phyloP scores from a whole-genome alignment of 1,140 invertebrate genomes.

The Pteromalus puparum region DNA sequence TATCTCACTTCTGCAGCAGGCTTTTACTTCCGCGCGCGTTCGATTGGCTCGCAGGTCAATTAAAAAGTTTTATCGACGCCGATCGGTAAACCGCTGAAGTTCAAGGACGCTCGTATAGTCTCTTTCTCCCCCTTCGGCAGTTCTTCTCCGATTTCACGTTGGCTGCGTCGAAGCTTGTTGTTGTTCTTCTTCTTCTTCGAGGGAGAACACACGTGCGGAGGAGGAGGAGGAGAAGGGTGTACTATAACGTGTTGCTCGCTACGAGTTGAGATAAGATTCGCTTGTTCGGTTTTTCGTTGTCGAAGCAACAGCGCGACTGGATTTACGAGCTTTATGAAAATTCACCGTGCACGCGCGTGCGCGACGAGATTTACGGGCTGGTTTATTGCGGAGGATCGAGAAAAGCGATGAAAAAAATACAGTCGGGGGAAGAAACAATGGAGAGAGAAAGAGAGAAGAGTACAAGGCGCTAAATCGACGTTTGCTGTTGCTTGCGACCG shows the following conservation, averaged over 20 bases:
- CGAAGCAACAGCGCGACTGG: neutral
- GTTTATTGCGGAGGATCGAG: constrained; percentile 16
- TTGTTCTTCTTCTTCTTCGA: neutral
- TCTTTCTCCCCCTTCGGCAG: neutral
- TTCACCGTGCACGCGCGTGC: neutral
- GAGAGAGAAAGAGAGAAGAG: neutral
- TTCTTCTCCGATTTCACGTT: constrained; percentile 21
- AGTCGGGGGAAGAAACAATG: neutral
- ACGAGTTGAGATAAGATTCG: neutral
- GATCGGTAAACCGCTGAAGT: neutral
- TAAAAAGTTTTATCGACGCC: constrained; percentile 11
- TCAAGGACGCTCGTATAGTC: neutral
- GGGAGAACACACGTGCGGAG: neutral
- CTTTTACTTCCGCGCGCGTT: too few relatives aligned
- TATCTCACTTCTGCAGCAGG: too few relatives aligned
- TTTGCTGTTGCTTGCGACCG: neutral
- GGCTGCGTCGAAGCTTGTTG: neutral
- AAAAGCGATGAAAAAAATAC: neutral
- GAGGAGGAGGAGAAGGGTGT: too few relatives aligned
- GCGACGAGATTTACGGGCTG: constrained; percentile 32
- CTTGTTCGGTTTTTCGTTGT: neutral
- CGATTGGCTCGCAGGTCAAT: neutral
- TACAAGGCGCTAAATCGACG: neutral
- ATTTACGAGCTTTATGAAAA: constrained; percentile 28
- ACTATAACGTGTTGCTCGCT: neutral